A percentile compares a stretch with the other conserved stretches of the same genome.
Conservation (phyloP, 2,113 vertebrate genomes). For the Peucedramus taeniatus region DNA sequence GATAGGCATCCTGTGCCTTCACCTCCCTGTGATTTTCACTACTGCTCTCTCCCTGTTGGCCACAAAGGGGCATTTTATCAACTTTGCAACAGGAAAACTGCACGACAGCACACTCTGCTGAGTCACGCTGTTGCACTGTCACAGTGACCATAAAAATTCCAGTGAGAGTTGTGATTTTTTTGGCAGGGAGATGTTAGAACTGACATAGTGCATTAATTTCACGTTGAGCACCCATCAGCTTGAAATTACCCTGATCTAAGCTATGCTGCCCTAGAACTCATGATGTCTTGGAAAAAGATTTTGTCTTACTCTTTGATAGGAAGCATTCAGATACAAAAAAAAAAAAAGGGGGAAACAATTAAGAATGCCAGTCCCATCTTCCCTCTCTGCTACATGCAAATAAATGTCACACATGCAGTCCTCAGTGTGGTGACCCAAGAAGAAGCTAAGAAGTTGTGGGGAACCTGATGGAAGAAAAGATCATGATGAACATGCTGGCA, state of each 20-base stretch:
- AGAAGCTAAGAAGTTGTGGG: background rate
- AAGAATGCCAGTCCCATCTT: background rate
- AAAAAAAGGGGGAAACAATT: background rate
- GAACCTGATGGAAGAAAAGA: background rate
- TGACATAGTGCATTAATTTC: background rate
- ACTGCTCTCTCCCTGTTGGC: background rate
- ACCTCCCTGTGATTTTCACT: background rate
- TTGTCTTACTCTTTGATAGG: background rate
- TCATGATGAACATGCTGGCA: background rate
- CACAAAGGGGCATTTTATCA: background rate
- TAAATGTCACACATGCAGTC: background rate
- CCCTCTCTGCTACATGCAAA: background rate
- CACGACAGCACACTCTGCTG: background rate
- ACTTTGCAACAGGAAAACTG: background rate
- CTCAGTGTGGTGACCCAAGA: background rate
- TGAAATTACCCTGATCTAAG: background rate
- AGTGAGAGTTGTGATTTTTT: background rate
- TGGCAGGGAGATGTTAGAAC: slow-evolving; percentile 35
- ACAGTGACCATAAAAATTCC: background rate
- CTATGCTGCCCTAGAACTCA: background rate
- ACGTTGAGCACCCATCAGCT: background rate
- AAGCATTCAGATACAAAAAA: background rate
- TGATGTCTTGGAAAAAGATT: background rate
- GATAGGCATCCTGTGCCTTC: background rate
- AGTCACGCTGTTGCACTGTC: background rate